Evolutionary conservation across 35 echinoderm and acorn worm genomes (phyloP).

Genomic region (Apostichopus californicus): DNA sequence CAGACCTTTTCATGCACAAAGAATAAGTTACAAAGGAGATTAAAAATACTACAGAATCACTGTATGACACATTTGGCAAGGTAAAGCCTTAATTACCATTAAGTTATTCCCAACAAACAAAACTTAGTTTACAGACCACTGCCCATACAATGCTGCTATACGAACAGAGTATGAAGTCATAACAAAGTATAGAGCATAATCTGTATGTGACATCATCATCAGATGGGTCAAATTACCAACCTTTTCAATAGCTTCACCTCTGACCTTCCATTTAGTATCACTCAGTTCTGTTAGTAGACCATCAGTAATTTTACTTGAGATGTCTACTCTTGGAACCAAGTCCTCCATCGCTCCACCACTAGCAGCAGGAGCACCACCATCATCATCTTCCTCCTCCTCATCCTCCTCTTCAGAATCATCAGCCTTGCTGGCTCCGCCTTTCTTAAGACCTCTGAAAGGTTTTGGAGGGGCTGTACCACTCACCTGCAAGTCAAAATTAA

Average conservation of each 20-base stretch:
- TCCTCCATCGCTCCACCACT: constrained; percentile 71
- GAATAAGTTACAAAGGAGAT: too few species aligned
- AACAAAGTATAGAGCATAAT: too few species aligned
- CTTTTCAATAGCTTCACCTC: constrained; percentile 91
- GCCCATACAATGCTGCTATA: too few species aligned
- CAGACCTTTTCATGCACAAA: too few species aligned
- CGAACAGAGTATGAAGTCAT: too few species aligned
- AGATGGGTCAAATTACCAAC: constrained; percentile 35
- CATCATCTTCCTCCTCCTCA: constrained; percentile 71
- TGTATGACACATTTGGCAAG: too few species aligned
- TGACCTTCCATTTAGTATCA: constrained; percentile 96
- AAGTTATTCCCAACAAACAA: too few species aligned
- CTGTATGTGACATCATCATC: background rate
- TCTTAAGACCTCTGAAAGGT: constrained; percentile 79
- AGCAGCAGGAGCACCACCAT: constrained; percentile 43
- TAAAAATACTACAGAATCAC: too few species aligned
- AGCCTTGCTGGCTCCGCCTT: constrained; percentile 33
- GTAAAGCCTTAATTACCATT: too few species aligned
- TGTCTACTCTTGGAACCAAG: constrained; percentile 79
- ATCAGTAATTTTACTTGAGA: constrained; percentile 81
- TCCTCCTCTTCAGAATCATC: constrained; percentile 71
- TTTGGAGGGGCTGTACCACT: constrained; percentile 70
- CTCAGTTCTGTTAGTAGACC: constrained; percentile 76
- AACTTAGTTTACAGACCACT: too few species aligned
- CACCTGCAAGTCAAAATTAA: constrained; percentile 59